Conservation (phyloP, 2,113 vertebrate genomes). For the Phylloscopus whistleri region DNA sequence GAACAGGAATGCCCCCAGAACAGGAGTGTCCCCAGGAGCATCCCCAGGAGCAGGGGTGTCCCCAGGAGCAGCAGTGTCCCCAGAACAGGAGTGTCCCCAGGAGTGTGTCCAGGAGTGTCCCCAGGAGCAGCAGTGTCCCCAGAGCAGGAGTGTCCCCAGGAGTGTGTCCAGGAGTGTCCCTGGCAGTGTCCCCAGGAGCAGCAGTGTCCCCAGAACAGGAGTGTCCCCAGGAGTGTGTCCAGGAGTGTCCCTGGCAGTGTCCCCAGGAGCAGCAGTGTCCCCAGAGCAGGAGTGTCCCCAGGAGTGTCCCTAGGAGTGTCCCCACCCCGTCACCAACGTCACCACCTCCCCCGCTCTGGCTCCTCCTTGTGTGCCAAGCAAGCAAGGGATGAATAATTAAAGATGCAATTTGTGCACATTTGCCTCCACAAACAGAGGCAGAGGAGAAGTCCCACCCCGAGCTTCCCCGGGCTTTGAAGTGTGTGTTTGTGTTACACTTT, state of each 20-base stretch:
- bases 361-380: neutral
- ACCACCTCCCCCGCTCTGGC: neutral
- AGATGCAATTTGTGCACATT: constrained; percentile 11
- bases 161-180: no score
- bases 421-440: constrained; percentile 20
- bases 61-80: neutral
- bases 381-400: constrained; percentile 8
- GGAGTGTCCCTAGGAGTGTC: no score
- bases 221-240: no score
- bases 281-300: neutral
- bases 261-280: neutral
- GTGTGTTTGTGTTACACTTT: constrained; percentile 53
- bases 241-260: no score
- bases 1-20: neutral
- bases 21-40: neutral
- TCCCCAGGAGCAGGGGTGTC: neutral
- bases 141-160: no score
- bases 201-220: neutral
- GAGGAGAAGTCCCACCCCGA: constrained; percentile 23
- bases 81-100: no score
- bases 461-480: constrained; percentile 17
- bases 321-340: neutral
- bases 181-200: no score
- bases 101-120: no score
- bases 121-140: neutral